These are phyloP conservation scores for Pseudanteris insignis DNA, from an alignment of 2,888 invertebrate genomes.

Conservation along the genomic window DNA sequence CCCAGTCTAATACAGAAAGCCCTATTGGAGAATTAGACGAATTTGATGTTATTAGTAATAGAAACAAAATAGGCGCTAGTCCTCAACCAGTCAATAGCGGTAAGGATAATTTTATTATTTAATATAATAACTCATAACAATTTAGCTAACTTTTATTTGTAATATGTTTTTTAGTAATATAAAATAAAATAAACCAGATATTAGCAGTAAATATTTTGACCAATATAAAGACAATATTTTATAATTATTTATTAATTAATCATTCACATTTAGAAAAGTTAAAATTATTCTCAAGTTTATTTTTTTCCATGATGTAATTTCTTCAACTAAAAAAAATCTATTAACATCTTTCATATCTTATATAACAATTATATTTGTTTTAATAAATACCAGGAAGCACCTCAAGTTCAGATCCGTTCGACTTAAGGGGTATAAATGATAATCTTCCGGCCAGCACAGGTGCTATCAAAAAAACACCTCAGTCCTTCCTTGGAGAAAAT, in stretches of 20 bases:
- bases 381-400: constrained; percentile 54
- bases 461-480: constrained; percentile 87
- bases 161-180: no score
- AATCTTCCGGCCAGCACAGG: constrained; percentile 69
- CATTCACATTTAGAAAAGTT: no score
- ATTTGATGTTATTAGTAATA: constrained; percentile 86
- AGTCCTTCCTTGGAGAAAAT: constrained; percentile 96
- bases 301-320: no score
- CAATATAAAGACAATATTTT: no score
- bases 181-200: no score
- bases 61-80: constrained; percentile 69
- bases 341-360: background rate
- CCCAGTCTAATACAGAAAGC: constrained; percentile 54
- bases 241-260: no score
- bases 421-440: constrained; percentile 72
- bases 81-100: constrained; percentile 61
- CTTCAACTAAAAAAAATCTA: background rate
- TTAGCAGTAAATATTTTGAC: no score
- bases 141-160: no score
- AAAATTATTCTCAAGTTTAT: no score
- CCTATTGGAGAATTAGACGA: constrained; percentile 82
- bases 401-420: constrained; percentile 75
- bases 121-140: no score
- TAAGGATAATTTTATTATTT: constrained; percentile 20
- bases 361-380: background rate